Evolutionary conservation across 2,888 invertebrate genomes (phyloP).

Genomic region (Ashinkailepas kermadecensis): DNA sequence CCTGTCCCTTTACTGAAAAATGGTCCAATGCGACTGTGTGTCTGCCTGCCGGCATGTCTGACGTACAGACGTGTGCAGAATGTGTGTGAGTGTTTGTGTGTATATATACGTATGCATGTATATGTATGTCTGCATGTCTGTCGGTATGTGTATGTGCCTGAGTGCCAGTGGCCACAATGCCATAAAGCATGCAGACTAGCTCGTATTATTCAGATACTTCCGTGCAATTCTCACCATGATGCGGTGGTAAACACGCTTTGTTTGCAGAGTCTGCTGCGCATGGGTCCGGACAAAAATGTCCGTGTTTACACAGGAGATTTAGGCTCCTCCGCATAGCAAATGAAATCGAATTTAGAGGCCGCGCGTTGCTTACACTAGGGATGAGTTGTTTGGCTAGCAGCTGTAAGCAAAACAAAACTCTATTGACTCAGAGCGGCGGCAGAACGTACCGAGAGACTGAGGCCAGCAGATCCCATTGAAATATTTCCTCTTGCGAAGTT

Average conservation of each 20-base stretch:
- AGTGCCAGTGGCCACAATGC: not conserved
- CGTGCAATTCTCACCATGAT: conserved; percentile 13
- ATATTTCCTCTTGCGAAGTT: not conserved
- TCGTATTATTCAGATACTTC: not conserved
- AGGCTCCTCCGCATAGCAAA: conserved; percentile 8
- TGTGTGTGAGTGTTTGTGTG: no score
- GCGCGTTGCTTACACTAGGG: conserved; percentile 8
- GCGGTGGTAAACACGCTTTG: not conserved
- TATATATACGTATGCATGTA: no score
- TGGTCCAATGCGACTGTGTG: no score
- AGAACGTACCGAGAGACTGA: not conserved
- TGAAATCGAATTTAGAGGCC: conserved; percentile 19
- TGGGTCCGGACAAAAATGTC: conserved; percentile 8
- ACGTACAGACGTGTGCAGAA: no score
- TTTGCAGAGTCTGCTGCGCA: not conserved
- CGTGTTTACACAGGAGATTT: conserved; percentile 18
- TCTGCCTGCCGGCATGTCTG: no score
- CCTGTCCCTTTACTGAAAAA: no score
- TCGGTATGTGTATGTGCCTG: not conserved
- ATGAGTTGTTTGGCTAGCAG: conserved; percentile 17
- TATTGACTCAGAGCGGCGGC: conserved; percentile 3
- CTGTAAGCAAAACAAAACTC: conserved; percentile 6
- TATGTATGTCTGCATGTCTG: no score
- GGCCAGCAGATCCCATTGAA: not conserved
- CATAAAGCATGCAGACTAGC: not conserved